Evolutionary conservation across 1,140 invertebrate species (phyloP).

Genomic region (Euglossa dilemma): DNA sequence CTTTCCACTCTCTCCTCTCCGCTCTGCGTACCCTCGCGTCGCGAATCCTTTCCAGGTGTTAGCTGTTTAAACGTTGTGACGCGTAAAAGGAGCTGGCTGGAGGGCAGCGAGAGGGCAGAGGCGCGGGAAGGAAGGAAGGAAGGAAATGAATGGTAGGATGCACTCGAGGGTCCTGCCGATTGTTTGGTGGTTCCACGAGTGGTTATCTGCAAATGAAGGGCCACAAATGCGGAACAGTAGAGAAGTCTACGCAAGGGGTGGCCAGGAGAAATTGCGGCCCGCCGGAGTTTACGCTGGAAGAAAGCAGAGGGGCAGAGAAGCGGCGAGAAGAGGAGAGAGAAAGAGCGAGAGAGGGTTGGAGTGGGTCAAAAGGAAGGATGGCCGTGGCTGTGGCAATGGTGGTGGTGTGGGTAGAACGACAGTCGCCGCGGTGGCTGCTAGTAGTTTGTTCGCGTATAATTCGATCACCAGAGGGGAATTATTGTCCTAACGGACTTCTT

Average conservation of each 20-base stretch:
- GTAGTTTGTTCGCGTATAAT: conserved; percentile 55
- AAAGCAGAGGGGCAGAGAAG: conserved; percentile 13
- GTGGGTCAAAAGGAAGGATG: not conserved
- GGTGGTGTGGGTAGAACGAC: conserved; percentile 34
- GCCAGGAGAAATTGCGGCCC: conserved; percentile 48
- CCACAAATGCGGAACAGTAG: conserved; percentile 68
- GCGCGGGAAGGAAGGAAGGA: conserved; percentile 57
- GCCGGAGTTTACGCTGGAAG: conserved; percentile 54
- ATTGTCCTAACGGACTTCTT: conserved; percentile 46
- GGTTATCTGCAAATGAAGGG: conserved; percentile 75
- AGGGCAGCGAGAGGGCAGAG: conserved; percentile 19
- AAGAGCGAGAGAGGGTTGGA: not conserved
- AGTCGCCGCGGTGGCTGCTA: conserved; percentile 20
- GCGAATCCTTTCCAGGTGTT: conserved; percentile 36
- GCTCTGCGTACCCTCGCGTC: not conserved
- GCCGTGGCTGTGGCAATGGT: not conserved
- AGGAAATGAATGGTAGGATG: conserved; percentile 65
- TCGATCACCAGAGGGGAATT: conserved; percentile 52
- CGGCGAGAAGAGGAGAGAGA: too few species aligned
- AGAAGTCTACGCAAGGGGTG: conserved; percentile 23
- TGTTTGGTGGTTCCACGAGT: conserved; percentile 73
- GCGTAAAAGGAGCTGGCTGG: conserved; percentile 31
- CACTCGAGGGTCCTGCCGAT: conserved; percentile 70
- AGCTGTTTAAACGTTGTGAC: conserved; percentile 46
- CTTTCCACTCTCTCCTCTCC: not conserved